Evolutionary conservation across 2,113 vertebrate genomes (phyloP).

Genomic region (Hippocampus barbouri): DNA sequence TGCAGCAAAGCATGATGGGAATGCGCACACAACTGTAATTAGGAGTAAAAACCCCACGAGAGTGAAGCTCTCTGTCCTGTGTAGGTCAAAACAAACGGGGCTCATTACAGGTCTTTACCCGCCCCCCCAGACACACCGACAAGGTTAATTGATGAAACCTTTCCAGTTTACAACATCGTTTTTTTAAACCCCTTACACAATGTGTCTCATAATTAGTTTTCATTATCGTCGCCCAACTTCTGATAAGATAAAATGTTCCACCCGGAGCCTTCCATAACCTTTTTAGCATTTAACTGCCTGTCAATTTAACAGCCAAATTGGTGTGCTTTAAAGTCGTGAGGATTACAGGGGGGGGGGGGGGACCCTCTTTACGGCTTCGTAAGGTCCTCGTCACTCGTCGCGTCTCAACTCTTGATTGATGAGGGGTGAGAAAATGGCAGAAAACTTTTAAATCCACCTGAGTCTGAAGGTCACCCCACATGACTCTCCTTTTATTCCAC

Average conservation of each 20-base stretch:
- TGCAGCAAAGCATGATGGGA: constrained; percentile 15
- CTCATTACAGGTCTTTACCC: constrained; percentile 62
- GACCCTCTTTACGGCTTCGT: constrained; percentile 61
- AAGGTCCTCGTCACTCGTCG: constrained; percentile 47
- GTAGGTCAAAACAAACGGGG: constrained; percentile 67
- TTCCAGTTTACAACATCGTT: constrained; percentile 68
- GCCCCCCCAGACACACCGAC: constrained; percentile 47
- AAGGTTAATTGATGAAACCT: constrained; percentile 73
- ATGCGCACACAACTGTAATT: constrained; percentile 54
- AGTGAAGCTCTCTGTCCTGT: constrained; percentile 59
- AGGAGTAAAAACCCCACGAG: constrained; percentile 37
- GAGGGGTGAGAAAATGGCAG: constrained; percentile 44
- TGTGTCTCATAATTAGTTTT: constrained; percentile 74
- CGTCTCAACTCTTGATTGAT: constrained; percentile 62
- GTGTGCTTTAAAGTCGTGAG: constrained; percentile 52
- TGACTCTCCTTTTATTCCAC: constrained; percentile 39
- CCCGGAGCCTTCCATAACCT: constrained; percentile 67
- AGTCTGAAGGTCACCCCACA: constrained; percentile 57
- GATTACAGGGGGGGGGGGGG: constrained; percentile 61
- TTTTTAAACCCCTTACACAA: constrained; percentile 63
- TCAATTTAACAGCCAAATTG: constrained; percentile 68
- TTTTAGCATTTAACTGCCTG: constrained; percentile 71
- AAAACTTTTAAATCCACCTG: constrained; percentile 60
- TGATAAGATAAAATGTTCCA: constrained; percentile 69
- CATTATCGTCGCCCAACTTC: constrained; percentile 67